These are phyloP conservation scores for Tychaedon coryphoeus DNA, from an alignment of 2,113 vertebrate species.

Conservation along the genomic window DNA sequence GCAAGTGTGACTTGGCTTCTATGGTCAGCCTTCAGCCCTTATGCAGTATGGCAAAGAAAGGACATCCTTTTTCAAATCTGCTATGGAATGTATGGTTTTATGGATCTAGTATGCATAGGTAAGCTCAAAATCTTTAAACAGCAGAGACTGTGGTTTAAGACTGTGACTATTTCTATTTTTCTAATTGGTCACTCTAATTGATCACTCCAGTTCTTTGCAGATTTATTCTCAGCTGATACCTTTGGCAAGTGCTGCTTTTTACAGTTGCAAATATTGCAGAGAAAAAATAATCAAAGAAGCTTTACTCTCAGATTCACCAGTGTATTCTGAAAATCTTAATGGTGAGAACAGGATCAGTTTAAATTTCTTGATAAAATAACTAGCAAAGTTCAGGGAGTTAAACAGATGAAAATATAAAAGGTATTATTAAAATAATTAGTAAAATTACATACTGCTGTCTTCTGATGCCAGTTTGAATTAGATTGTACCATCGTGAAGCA, in stretches of 20 bases:
- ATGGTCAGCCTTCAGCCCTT: conserved; percentile 93
- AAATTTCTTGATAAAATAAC: background rate
- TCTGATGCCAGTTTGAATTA: background rate
- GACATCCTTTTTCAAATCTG: conserved; percentile 96
- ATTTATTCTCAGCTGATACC: conserved; percentile 4
- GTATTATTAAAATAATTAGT: background rate
- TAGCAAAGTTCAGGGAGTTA: background rate
- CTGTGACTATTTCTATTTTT: conserved; percentile 38
- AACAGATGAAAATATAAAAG: background rate
- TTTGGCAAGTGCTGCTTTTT: background rate
- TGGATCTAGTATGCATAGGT: conserved; percentile 96
- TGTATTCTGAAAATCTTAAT: background rate
- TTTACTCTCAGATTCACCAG: background rate
- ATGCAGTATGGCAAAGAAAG: conserved; percentile 91
- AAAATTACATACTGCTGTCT: background rate
- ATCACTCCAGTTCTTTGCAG: conserved; percentile 51
- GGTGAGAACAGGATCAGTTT: background rate
- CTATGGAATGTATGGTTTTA: conserved; percentile 98
- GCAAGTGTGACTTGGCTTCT: conserved; percentile 94
- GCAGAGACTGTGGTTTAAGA: conserved; percentile 47
- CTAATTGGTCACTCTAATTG: conserved; percentile 42
- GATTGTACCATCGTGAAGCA: background rate
- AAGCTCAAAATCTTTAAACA: conserved; percentile 70
- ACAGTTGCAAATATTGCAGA: background rate
- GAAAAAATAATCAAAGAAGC: background rate